Evolutionary conservation across 2,113 vertebrate species (phyloP).

Genomic region (Hystrix cristata): DNA sequence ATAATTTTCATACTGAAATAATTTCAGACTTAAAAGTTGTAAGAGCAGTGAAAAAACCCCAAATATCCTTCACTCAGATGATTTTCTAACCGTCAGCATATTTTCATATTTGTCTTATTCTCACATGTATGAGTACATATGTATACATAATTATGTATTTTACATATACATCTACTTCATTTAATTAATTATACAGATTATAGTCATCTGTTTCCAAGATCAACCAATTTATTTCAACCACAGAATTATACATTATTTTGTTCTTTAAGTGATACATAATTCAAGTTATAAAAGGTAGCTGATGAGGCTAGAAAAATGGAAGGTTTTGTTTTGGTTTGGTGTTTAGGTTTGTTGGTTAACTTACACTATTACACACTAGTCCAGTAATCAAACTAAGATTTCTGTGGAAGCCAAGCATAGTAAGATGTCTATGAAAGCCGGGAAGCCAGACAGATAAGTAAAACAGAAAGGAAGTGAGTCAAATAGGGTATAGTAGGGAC

Average conservation of each 20-base stretch:
- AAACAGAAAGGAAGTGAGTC: background rate
- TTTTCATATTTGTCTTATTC: conserved; percentile 49
- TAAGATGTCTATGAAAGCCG: background rate
- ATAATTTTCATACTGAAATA: conserved; percentile 61
- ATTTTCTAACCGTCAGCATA: background rate
- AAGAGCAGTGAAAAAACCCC: conserved; percentile 34
- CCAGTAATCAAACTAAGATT: background rate
- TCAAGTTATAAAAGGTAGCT: background rate
- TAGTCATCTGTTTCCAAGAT: conserved; percentile 40
- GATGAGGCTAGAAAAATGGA: background rate
- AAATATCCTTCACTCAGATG: conserved; percentile 39
- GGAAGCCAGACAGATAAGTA: background rate
- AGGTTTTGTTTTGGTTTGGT: background rate
- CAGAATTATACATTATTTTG: conserved; percentile 7
- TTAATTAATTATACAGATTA: background rate
- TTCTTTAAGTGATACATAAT: conserved; percentile 18
- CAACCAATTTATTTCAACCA: background rate
- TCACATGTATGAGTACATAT: background rate
- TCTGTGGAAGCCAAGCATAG: background rate
- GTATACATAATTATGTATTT: background rate
- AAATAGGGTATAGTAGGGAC: background rate
- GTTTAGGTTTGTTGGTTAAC: background rate
- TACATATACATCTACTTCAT: background rate
- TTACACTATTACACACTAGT: background rate
- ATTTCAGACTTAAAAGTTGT: conserved; percentile 63